Evolutionary conservation across 2,797 vertebrate species (phyloP).

Genomic region (Coccyzus lansbergi): DNA sequence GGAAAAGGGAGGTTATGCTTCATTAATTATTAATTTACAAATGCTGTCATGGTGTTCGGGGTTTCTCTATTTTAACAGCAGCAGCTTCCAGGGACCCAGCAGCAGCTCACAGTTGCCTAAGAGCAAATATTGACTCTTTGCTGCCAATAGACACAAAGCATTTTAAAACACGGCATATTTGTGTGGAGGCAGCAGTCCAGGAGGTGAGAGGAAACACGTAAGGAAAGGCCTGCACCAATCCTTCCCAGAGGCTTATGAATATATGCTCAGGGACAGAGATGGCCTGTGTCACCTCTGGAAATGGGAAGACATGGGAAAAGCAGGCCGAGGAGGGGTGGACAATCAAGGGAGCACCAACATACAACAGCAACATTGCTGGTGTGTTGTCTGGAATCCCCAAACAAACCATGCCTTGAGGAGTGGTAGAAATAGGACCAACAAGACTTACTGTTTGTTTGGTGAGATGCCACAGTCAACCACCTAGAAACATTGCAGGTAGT

Average conservation of each 20-base stretch:
- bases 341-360: not conserved
- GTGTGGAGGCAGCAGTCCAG: not conserved
- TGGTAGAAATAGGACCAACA: not conserved
- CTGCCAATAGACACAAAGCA: not conserved
- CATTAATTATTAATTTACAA: not conserved
- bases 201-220: not conserved
- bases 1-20: not conserved
- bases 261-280: not conserved
- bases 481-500: rapidly evolving
- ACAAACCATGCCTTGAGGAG: rapidly evolving
- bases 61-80: not conserved
- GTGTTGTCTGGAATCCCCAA: not conserved
- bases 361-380: not conserved
- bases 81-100: not conserved
- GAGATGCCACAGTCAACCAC: not conserved
- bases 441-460: rapidly evolving
- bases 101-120: not conserved
- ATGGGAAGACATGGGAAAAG: not conserved
- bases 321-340: not conserved
- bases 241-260: rapidly evolving
- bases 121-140: not conserved
- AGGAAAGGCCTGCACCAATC: not conserved
- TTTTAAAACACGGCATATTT: not conserved
- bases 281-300: not conserved
- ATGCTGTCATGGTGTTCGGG: rapidly evolving